Evolutionary conservation across 2,888 invertebrate species (phyloP).

Genomic region (Crioceris asparagi): DNA sequence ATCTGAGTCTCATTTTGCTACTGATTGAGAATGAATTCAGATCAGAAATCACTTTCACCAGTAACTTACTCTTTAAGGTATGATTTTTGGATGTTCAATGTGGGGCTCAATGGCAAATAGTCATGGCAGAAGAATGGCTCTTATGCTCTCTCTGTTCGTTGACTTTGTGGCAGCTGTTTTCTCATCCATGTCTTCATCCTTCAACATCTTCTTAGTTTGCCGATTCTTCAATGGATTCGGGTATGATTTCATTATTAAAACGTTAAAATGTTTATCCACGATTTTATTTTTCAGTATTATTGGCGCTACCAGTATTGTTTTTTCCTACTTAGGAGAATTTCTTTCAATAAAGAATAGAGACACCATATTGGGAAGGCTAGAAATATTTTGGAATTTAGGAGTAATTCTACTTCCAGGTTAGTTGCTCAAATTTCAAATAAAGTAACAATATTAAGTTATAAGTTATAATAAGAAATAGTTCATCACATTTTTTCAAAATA

Average conservation of each 20-base stretch:
- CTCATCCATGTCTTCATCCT: constrained; percentile 47
- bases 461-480: too few species aligned
- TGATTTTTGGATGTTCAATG: constrained; percentile 58
- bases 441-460: too few species aligned
- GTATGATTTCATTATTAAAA: constrained; percentile 26
- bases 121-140: constrained; percentile 53
- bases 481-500: too few species aligned
- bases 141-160: constrained; percentile 49
- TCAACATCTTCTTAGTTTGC: constrained; percentile 48
- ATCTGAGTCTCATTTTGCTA: too few species aligned
- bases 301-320: constrained; percentile 48
- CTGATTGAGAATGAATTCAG: too few species aligned
- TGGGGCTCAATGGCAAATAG: constrained; percentile 63
- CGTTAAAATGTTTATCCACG: too few species aligned
- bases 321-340: constrained; percentile 50
- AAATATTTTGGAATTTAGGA: constrained; percentile 52
- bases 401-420: constrained; percentile 48
- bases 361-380: constrained; percentile 46
- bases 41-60: too few species aligned
- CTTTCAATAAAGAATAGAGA: constrained; percentile 44
- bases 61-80: constrained; percentile 41
- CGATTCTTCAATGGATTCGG: constrained; percentile 55
- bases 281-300: constrained; percentile 39
- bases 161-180: constrained; percentile 48
- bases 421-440: constrained; percentile 1